Evolutionary conservation across 2,797 vertebrate genomes (phyloP), one percentile per base, ranked within the genome.

Genomic region (Anomalospiza imberbis): DNA sequence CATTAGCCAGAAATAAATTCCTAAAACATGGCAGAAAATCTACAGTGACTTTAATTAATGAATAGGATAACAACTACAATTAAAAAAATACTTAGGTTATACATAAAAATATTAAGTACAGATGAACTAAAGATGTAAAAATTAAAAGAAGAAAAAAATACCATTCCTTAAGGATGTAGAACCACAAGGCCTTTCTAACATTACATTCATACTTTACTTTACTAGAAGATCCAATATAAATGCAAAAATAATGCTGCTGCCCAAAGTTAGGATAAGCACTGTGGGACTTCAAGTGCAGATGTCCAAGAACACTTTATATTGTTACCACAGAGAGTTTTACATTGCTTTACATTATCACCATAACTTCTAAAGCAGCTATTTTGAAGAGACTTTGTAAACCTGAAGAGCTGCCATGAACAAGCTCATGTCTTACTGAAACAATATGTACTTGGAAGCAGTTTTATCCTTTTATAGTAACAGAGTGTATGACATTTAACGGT

Each of bases 391-490:
- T 94, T 66, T 40, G 50, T 60, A 87, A 86, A 54, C 34, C 5
- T 0, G 0, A 83, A 77, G 12, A 68, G 26, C 25, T 75, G 91
- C 71, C 47, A 86, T n/a, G 42, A 81, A n/a, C 17, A 72, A 75
- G 8, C 34, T 79, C 54, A 54, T 44, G 51, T 85, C 73, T 71
- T 68, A 47, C 24, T 86, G 67, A 93, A 91, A 79, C 47, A 78
- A n/a, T 40, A 50, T 70, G 91, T 81, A 62, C 86, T 92, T 93
- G 62, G 74, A 88, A 91, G 40, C 8, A 86, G 34, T 88, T 94
- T 80, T 66, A 47, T 42, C 74, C 86, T 94, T 94, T 93, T 94
- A 93, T 62, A 81, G 91, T 88, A 91, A 85, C 16, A 45, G 47
- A 58, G 1, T 74, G 36, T 26, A 58, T 72, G 42, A 72, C 44